Evolutionary conservation across 2,888 invertebrate genomes (phyloP).

Genomic region (Drosophila emarginata): DNA sequence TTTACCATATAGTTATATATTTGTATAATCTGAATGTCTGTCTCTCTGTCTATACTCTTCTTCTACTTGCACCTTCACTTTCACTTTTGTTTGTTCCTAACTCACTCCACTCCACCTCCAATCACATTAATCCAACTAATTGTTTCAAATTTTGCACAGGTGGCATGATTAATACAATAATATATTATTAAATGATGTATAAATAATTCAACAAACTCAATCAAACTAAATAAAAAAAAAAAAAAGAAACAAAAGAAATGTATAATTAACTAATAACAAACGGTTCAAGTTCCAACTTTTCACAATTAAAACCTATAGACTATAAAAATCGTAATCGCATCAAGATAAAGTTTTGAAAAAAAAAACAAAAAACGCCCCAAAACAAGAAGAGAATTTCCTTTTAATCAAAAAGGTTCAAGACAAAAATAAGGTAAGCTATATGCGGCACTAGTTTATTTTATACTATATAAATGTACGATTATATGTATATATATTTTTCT

Average conservation of each 20-base stretch:
- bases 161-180: slow-evolving; percentile 40
- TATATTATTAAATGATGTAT: slow-evolving; percentile 52
- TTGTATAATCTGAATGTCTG: slow-evolving; percentile 37
- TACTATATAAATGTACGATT: not conserved
- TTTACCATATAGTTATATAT: slow-evolving; percentile 10
- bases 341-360: not conserved
- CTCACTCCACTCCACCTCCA: slow-evolving; percentile 17
- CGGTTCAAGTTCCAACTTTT: slow-evolving; percentile 29
- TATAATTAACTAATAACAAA: slow-evolving; percentile 10
- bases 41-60: slow-evolving; percentile 28
- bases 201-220: slow-evolving; percentile 70
- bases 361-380: not conserved
- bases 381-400: not conserved
- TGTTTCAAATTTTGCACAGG: slow-evolving; percentile 34
- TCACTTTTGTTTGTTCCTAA: slow-evolving; percentile 29
- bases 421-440: not conserved
- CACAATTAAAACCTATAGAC: slow-evolving; percentile 10
- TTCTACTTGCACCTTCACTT: slow-evolving; percentile 36
- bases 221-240: slow-evolving; percentile 37
- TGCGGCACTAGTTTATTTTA: not conserved
- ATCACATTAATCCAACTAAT: slow-evolving; percentile 22
- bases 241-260: slow-evolving; percentile 11
- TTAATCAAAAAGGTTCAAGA: not conserved
- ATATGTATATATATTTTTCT: not conserved
- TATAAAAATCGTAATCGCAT: not conserved